A percentile compares a stretch with the other conserved stretches of the same genome.
Evolutionary conservation across 1,140 invertebrate genomes (phyloP).

Genomic region (Homarus americanus): DNA sequence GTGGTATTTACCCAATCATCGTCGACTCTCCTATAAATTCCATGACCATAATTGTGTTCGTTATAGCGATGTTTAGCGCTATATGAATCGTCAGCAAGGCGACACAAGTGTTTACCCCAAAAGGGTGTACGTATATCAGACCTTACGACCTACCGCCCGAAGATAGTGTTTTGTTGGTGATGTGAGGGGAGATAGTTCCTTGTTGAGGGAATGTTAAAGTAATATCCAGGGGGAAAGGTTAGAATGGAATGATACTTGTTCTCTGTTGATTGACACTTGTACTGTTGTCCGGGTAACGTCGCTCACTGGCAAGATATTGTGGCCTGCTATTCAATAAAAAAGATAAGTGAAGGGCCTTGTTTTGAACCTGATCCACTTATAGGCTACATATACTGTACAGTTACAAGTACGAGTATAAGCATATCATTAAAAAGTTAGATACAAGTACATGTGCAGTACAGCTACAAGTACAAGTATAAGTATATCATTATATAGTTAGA

Average conservation of each 20-base stretch:
- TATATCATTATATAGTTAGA: too few species aligned
- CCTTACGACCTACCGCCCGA: slow-evolving; percentile 13
- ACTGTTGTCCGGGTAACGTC: slow-evolving; percentile 66
- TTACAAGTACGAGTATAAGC: too few species aligned
- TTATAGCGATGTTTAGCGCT: slow-evolving; percentile 41
- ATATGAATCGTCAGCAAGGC: slow-evolving; percentile 25
- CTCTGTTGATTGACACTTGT: slow-evolving; percentile 68
- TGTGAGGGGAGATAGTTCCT: slow-evolving; percentile 18
- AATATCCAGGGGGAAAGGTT: slow-evolving; percentile 63
- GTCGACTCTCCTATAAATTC: slow-evolving; percentile 14
- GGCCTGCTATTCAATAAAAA: slow-evolving; percentile 63
- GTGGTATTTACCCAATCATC: not conserved
- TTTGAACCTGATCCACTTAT: not conserved
- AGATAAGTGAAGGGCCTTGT: slow-evolving; percentile 3
- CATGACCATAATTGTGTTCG: slow-evolving; percentile 45
- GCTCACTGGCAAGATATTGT: slow-evolving; percentile 56
- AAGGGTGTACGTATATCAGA: not conserved
- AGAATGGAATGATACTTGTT: slow-evolving; percentile 64
- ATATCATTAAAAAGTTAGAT: too few species aligned
- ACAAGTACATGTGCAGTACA: too few species aligned
- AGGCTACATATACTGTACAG: too few species aligned
- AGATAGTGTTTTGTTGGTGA: not conserved
- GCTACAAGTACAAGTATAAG: too few species aligned
- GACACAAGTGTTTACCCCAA: slow-evolving; percentile 26
- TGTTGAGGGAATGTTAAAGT: slow-evolving; percentile 43